Evolutionary conservation across 2,888 invertebrate genomes (phyloP), one percentile per base, ranked within the genome.

Genomic region (Megastigmus dorsalis): DNA sequence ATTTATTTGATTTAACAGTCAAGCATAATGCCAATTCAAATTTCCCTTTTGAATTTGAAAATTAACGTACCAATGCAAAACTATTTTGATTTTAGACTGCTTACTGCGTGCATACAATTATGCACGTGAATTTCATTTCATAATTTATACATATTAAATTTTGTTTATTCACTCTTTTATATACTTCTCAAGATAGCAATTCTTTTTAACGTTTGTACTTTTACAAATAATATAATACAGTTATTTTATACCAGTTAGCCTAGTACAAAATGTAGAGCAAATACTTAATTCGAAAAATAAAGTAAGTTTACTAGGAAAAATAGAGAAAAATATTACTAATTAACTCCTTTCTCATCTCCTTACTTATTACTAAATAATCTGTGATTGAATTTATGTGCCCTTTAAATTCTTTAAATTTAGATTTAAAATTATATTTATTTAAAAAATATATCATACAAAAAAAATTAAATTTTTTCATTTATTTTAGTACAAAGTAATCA

Each of bases 221-320:
- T 78, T 79, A 77, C 73, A 77, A 76, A 81, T 80, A 78, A 81
- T 80, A 79, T 79, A 79, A 81, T 75, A 67, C 78, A 73, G 68
- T 76, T 79, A 65, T 79, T 81, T 80, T 81, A 80, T 79, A 81
- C 77, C 74, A 79, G 70, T 78, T 80, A 82, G 80, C 62, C 75
- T 82, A 82, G 79, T 80, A 81, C 77, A 81, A 82, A 80, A 79
- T 83, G 82, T 83, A 83, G 79, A 77, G 77, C 74, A 72, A 78
- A 77, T 78, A 79, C 77, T 77, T 59, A 78, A 78, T 66, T 74
- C 41, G 60, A 66, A 78, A 81, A 81, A 81, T 80, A 81, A 81
- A 81, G 71, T 77, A 77, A 78, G 57, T 76, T 74, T 26, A 73
- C 55, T 71, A 74, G 38, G 30, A 74, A 57, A 18, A 30, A 33